Evolutionary conservation across 2,797 vertebrate species (phyloP).

Genomic region (Decapterus maruadsi): DNA sequence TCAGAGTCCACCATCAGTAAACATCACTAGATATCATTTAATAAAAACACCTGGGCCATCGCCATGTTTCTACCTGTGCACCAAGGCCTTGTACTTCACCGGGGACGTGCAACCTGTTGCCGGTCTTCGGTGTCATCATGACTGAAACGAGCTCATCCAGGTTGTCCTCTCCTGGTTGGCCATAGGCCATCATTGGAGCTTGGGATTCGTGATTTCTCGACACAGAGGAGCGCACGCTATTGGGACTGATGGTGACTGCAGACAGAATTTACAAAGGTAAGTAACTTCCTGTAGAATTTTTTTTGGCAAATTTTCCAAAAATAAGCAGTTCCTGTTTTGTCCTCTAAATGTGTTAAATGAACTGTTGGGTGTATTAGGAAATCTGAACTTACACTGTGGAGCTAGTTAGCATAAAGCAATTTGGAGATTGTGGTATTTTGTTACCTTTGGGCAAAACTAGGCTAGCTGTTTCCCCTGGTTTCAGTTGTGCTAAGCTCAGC

Average conservation of each 20-base stretch:
- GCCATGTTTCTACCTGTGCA: slow-evolving; percentile 73
- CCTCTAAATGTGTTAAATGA: background rate
- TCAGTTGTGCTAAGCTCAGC: background rate
- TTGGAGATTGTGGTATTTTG: too few species aligned
- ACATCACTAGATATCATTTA: too few species aligned
- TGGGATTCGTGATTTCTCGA: slow-evolving; percentile 71
- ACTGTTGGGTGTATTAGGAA: background rate
- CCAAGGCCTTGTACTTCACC: slow-evolving; percentile 70
- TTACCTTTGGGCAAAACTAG: background rate
- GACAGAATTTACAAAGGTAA: background rate
- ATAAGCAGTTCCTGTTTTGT: background rate
- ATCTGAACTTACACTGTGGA: too few species aligned
- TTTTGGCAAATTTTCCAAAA: background rate
- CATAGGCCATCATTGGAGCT: slow-evolving; percentile 52
- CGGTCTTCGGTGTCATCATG: slow-evolving; percentile 78
- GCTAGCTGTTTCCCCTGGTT: too few species aligned
- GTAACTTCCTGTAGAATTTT: too few species aligned
- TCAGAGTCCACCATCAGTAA: background rate
- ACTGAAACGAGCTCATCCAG: slow-evolving; percentile 77
- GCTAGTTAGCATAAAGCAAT: background rate
- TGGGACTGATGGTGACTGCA: slow-evolving; percentile 58
- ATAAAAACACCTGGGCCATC: background rate
- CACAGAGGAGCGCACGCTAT: slow-evolving; percentile 38
- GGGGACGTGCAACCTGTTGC: slow-evolving; percentile 72
- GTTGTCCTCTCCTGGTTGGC: slow-evolving; percentile 63